These are phyloP conservation scores for Drosophila gaucha DNA, from an alignment of 2,888 invertebrate genomes.

Conservation along the genomic window DNA sequence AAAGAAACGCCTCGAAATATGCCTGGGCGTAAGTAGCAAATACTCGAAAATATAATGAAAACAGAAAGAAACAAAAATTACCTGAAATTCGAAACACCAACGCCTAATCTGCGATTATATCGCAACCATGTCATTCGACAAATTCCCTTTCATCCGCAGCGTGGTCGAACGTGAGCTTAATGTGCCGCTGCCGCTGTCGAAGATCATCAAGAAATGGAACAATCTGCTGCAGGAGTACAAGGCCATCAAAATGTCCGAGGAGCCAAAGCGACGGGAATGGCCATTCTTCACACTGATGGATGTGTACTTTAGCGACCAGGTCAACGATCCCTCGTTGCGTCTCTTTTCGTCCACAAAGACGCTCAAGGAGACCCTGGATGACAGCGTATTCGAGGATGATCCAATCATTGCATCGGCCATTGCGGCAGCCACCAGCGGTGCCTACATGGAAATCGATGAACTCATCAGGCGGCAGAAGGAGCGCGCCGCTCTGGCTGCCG, in stretches of 20 bases:
- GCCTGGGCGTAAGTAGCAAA: slow-evolving; percentile 85
- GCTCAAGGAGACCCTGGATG: slow-evolving; percentile 84
- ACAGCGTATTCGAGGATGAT: slow-evolving; percentile 85
- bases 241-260: slow-evolving; percentile 85
- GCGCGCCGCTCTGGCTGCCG: slow-evolving; percentile 75
- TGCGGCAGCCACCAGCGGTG: slow-evolving; percentile 84
- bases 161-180: slow-evolving; percentile 85
- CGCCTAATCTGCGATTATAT: slow-evolving; percentile 29
- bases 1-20: slow-evolving; percentile 85
- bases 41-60: slow-evolving; percentile 26
- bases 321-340: slow-evolving; percentile 85
- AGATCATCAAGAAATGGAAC: slow-evolving; percentile 85
- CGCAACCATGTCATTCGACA: slow-evolving; percentile 16
- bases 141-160: slow-evolving; percentile 48
- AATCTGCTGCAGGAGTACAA: slow-evolving; percentile 85
- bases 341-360: slow-evolving; percentile 85
- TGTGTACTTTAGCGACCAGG: slow-evolving; percentile 85
- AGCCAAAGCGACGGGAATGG: slow-evolving; percentile 85
- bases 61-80: slow-evolving; percentile 58
- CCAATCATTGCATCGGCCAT: slow-evolving; percentile 85
- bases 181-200: slow-evolving; percentile 85
- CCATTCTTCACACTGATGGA: slow-evolving; percentile 85
- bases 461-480: slow-evolving; percentile 83
- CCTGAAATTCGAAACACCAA: slow-evolving; percentile 14
- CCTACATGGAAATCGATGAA: slow-evolving; percentile 85